A percentile compares a stretch with the other conserved stretches of the same genome.
Conservation (phyloP, 37 sponge, comb jelly and placozoan genomes). For the Corticium candelabrum region DNA sequence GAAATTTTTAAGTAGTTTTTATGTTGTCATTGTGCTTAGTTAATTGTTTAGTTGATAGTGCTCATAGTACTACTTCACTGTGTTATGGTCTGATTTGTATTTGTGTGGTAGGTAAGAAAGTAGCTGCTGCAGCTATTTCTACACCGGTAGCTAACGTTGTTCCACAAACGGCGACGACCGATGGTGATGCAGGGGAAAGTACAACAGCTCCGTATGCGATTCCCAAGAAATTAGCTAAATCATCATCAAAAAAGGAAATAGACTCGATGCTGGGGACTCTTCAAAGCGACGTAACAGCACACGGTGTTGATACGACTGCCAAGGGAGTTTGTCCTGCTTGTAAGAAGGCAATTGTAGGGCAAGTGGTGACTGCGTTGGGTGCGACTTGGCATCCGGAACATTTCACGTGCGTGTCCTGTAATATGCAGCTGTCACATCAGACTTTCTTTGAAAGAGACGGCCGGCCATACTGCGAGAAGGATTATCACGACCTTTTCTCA, state of each 20-base stretch:
- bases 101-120: neutral
- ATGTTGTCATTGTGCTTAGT: too few relatives aligned
- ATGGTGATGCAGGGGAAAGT: neutral
- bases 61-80: too few relatives aligned
- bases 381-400: conserved; percentile 94
- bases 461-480: conserved; percentile 93
- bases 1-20: too few relatives aligned
- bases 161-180: too few relatives aligned
- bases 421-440: conserved; percentile 47
- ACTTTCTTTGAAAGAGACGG: conserved; percentile 87
- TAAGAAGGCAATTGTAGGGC: conserved; percentile 75
- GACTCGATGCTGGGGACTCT: conserved; percentile 74
- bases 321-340: conserved; percentile 89
- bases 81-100: too few relatives aligned
- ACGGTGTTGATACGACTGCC: conserved; percentile 58
- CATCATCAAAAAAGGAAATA: conserved; percentile 32
- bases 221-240: conserved; percentile 1
- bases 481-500: conserved; percentile 91
- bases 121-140: neutral
- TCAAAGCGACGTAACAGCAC: conserved; percentile 28
- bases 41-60: too few relatives aligned
- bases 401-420: conserved; percentile 83
- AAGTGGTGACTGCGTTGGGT: conserved; percentile 72
- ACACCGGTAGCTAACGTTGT: neutral
- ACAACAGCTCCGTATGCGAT: neutral